Base-by-base conservation (phyloP, 2,888 invertebrate species). In the Blera fallax region DNA sequence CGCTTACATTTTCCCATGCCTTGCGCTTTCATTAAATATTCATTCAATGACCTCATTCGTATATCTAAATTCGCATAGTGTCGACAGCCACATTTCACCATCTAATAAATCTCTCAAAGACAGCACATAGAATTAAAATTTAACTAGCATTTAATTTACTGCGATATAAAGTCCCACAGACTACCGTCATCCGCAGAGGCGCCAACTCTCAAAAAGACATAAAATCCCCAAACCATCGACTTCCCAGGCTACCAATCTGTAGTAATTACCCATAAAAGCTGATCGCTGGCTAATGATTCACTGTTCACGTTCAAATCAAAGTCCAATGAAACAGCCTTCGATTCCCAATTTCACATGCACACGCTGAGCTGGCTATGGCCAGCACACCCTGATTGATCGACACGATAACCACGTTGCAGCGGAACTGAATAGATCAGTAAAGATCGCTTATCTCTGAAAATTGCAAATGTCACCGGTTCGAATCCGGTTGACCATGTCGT, bases 361-460 rank as follows among this genome's bases (percentile, higher is more conserved):
- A 45, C 45, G 29, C 37, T 24, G 18, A 27, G 14, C 18, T 16
- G 37, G 14, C 52, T 50, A 16, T 16, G n/a, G 14, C 43, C n/a
- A 70, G 34, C 84, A 84, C 84, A 76, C 85, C 85, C 77, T 81
- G 85, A 85, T 81, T 72, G 80, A 85, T 85, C 85, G 76, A 70
- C n/a, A 16, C 81, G 85, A 85, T 85, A 85, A 37, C 45, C 52
- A 67, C 14, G 48, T 56, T 80, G 85, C 85, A 85, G 81, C 81
- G 85, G 85, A 85, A 85, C 81, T 72, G 72, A 85, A 85, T 81
- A 77, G 81, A 81, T 85, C 80, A 80, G 72, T 80, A 72, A 77
- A 81, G 85, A 85, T 85, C 81, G 77, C 80, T 81, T 85, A 85
- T 85, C 85, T 74, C 54, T 40, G 70, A 48, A 77, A 85, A 80